Evolutionary conservation across 2,888 invertebrate species (phyloP), one percentile per base, ranked within the genome.

Genomic region (Leptodirus hochenwartii): DNA sequence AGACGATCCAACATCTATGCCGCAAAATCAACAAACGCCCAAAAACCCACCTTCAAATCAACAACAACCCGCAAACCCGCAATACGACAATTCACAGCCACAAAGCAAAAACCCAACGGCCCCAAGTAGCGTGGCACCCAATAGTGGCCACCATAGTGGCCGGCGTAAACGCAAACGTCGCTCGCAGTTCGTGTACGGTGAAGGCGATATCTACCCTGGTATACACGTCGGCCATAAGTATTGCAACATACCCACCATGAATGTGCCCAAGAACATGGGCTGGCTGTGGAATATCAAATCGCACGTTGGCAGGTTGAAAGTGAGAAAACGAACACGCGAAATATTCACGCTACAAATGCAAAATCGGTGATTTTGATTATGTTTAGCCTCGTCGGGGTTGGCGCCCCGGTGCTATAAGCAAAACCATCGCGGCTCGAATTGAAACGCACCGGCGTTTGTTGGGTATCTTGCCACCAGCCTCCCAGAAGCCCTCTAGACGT

Each of bases 231-330:
- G 70, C 0, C 72, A 72, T 40, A 61, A 59, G 32, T 45, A 54
- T 34, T 73, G 73, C 42, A 47, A 62, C 2, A 45, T 53, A 15
- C 57, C 60, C 0, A 58, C 60, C 0, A 53, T 56, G 15, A 54
- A 61, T 5, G 71, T 75, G 1, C 74, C 75, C 0, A 49, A 59
- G 0, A 51, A 60, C 24, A 73, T 73, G 73, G 75, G 75, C 0
- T 75, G 75, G 75, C 45, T 70, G 15, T 75, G 75, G 75, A 69
- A 55, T 36, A 36, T 42, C 17, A 44, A 41, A 17, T 44, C 42
- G 4, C 47, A 49, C 4, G 43, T 47, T 33, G 15, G 43, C 17
- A 37, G 38, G 4, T 34, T 51, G 17, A 48, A 46, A 42, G 50
- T 48, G n/a, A n/a, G n/a, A n/a, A 20, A 20, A 20, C 20, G 20